phyloP scores from a whole-genome alignment of 2,888 invertebrate species.

The Phortica magna region DNA sequence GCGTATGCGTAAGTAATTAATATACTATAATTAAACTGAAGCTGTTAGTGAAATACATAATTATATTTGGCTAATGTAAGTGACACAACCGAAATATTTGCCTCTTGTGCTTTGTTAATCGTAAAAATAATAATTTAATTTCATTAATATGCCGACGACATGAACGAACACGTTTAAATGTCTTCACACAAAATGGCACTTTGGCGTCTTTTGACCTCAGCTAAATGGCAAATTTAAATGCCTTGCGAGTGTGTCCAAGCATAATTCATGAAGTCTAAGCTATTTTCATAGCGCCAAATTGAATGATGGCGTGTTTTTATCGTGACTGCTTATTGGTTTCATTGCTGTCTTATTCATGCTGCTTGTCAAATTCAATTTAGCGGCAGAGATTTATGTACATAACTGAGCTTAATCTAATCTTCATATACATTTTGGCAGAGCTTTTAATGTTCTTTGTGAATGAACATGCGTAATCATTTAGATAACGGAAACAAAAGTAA shows the following conservation, averaged over 20 bases:
- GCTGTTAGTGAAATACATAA: no score
- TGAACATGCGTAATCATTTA: not conserved
- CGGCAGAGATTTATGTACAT: slow-evolving; percentile 43
- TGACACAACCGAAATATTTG: no score
- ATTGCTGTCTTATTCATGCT: not conserved
- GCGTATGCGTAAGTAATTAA: not conserved
- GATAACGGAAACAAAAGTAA: no score
- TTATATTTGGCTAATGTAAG: no score
- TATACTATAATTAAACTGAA: no score
- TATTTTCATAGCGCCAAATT: slow-evolving; percentile 2
- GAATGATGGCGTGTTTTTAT: not conserved
- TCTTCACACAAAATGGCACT: slow-evolving; percentile 6
- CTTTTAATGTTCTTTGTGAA: not conserved
- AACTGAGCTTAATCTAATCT: not conserved
- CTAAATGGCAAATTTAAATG: slow-evolving; percentile 5
- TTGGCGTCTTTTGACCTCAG: not conserved
- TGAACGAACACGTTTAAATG: not conserved
- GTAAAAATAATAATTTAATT: not conserved
- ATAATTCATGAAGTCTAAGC: not conserved
- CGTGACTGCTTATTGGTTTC: not conserved
- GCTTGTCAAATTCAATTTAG: slow-evolving; percentile 51
- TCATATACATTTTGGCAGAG: not conserved
- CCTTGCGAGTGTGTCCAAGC: not conserved
- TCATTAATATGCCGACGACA: not conserved
- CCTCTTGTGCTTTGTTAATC: not conserved